phyloP scores from a whole-genome alignment of 2,797 vertebrate genomes.

The Scleropages formosus region DNA sequence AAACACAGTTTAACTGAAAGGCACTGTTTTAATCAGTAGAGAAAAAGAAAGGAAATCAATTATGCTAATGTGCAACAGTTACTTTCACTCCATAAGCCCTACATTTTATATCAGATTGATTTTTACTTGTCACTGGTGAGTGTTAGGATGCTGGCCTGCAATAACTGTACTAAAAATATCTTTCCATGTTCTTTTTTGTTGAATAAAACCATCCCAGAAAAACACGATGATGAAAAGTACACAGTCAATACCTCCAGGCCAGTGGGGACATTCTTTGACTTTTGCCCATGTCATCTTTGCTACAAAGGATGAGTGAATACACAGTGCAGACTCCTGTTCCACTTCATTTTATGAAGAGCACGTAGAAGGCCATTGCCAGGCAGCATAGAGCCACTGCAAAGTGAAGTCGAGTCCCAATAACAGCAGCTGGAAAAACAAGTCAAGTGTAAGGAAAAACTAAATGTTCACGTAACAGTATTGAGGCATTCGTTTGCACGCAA shows the following conservation, averaged over 20 bases:
- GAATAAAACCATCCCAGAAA: neutral
- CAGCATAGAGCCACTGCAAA: slow-evolving; percentile 81
- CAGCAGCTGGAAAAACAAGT: slow-evolving; percentile 68
- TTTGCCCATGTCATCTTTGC: slow-evolving; percentile 42
- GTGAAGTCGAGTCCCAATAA: slow-evolving; percentile 89
- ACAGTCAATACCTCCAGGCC: slow-evolving; percentile 20
- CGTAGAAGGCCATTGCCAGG: slow-evolving; percentile 83
- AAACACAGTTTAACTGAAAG: no score
- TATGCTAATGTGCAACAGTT: no score
- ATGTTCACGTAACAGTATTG: no score
- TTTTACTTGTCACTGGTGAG: no score
- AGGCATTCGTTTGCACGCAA: no score
- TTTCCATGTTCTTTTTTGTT: neutral
- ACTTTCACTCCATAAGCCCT: no score
- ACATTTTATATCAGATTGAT: no score
- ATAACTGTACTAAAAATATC: neutral
- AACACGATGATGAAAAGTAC: neutral
- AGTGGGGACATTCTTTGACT: slow-evolving; percentile 46
- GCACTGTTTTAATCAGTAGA: no score
- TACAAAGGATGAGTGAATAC: slow-evolving; percentile 33
- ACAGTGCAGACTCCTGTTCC: slow-evolving; percentile 36
- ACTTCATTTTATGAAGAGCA: slow-evolving; percentile 87
- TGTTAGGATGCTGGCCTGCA: no score
- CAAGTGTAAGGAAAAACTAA: neutral
- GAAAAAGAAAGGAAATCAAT: no score